Conservation (phyloP, 2,113 vertebrate species). For the Grantiella picta region DNA sequence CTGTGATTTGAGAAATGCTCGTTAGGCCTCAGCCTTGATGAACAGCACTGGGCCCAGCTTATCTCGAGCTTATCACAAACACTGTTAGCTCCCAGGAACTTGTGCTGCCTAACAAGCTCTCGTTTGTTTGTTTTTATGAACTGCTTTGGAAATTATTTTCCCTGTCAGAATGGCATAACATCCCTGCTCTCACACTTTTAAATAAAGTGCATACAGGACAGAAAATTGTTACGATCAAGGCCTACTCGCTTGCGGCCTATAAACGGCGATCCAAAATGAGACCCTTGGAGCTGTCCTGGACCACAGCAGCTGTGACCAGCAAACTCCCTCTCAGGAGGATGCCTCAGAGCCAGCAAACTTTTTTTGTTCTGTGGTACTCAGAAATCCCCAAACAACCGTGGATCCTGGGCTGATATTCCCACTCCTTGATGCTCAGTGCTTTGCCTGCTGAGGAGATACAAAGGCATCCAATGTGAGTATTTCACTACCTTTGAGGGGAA, state of each 20-base stretch:
- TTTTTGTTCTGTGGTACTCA: fast-evolving
- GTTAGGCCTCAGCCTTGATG: fast-evolving
- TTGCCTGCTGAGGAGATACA: background rate
- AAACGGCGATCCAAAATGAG: background rate
- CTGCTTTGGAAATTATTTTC: background rate
- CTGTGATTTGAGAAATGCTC: background rate
- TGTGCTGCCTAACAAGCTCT: fast-evolving
- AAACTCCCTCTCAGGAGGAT: background rate
- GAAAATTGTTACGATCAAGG: background rate
- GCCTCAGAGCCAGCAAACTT: background rate
- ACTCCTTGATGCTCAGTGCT: background rate
- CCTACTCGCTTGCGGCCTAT: fast-evolving
- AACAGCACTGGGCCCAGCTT: background rate
- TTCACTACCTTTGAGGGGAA: background rate
- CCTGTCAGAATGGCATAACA: background rate
- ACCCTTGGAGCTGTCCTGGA: background rate
- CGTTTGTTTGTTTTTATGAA: background rate
- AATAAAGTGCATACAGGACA: too few relatives aligned
- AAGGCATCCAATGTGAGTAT: background rate
- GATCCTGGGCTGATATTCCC: too few relatives aligned
- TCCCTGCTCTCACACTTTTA: too few relatives aligned
- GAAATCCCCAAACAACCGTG: too few relatives aligned
- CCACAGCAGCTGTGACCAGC: background rate
- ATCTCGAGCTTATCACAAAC: background rate
- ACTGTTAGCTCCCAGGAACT: background rate